phyloP scores from a whole-genome alignment of 1,140 invertebrate species.

The Tetranychus cinnabarinus region DNA sequence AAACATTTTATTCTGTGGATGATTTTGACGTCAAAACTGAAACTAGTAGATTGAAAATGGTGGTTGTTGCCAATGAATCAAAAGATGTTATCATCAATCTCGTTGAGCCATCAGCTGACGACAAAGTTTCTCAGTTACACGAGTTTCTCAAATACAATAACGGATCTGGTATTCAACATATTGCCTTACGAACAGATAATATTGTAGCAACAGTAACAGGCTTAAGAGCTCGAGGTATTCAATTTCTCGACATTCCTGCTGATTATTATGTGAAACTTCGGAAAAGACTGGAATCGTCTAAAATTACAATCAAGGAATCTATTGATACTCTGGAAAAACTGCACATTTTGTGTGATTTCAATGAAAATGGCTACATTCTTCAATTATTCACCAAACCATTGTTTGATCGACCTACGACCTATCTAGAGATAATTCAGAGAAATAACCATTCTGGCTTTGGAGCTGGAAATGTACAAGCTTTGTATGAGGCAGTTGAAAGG shows the following conservation, averaged over 20 bases:
- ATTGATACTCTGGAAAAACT: constrained; percentile 51
- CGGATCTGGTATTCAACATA: constrained; percentile 92
- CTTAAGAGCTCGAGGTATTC: constrained; percentile 39
- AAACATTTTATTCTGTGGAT: constrained; percentile 97
- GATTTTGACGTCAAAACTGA: constrained; percentile 86
- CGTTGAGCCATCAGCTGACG: constrained; percentile 82
- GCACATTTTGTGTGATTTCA: constrained; percentile 87
- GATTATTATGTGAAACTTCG: constrained; percentile 69
- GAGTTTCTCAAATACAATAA: constrained; percentile 98
- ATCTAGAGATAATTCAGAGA: constrained; percentile 90
- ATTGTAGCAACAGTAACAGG: constrained; percentile 27
- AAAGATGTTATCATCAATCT: constrained; percentile 96
- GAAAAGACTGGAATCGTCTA: constrained; percentile 46
- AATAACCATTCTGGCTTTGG: constrained; percentile 92
- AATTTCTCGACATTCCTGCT: constrained; percentile 70
- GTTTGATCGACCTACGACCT: constrained; percentile 88
- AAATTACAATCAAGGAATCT: constrained; percentile 61
- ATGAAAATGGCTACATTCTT: constrained; percentile 87
- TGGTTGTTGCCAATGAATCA: constrained; percentile 91
- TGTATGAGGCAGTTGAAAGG: constrained; percentile 93
- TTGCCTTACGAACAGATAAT: constrained; percentile 76
- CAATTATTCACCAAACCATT: constrained; percentile 97
- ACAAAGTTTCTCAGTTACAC: constrained; percentile 87
- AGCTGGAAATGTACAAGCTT: constrained; percentile 92
- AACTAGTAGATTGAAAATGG: constrained; percentile 77